A percentile compares a stretch with the other conserved stretches of the same genome.
Evolutionary conservation across 92 coral and sea anemone species (phyloP).

Genomic region (Montipora capitata): DNA sequence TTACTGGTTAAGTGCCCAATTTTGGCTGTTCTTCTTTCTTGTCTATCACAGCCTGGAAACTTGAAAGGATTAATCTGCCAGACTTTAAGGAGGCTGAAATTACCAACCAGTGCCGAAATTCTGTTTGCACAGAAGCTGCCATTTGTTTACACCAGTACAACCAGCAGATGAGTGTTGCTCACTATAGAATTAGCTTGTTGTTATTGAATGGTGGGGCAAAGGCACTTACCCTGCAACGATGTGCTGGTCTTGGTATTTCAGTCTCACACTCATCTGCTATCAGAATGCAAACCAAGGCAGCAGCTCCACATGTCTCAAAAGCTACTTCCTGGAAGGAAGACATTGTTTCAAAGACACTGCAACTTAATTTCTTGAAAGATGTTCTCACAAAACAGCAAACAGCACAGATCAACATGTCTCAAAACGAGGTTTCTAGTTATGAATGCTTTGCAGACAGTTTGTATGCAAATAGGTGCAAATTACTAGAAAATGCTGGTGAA

Average conservation of each 20-base stretch:
- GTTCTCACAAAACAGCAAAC: conserved; percentile 11
- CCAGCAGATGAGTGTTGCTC: conserved; percentile 15
- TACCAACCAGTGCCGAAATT: background rate
- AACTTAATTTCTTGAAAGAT: conserved; percentile 37
- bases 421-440: background rate
- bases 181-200: conserved; percentile 2
- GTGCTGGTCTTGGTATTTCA: conserved; percentile 16
- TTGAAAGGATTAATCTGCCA: no score
- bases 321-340: conserved; percentile 42
- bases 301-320: background rate
- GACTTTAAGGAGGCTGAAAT: background rate
- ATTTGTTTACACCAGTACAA: conserved; percentile 22
- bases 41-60: no score
- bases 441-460: background rate
- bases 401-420: background rate
- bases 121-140: conserved; percentile 29
- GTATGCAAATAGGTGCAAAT: background rate
- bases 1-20: conserved; percentile 11
- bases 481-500: no score
- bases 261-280: conserved; percentile 33
- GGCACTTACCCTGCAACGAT: conserved; percentile 31
- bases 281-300: conserved; percentile 8
- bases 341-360: conserved; percentile 14
- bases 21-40: background rate
- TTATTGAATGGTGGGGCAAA: conserved; percentile 41